Base-by-base conservation (phyloP, 2,797 vertebrate species). In the Melanotaenia nigrans region DNA sequence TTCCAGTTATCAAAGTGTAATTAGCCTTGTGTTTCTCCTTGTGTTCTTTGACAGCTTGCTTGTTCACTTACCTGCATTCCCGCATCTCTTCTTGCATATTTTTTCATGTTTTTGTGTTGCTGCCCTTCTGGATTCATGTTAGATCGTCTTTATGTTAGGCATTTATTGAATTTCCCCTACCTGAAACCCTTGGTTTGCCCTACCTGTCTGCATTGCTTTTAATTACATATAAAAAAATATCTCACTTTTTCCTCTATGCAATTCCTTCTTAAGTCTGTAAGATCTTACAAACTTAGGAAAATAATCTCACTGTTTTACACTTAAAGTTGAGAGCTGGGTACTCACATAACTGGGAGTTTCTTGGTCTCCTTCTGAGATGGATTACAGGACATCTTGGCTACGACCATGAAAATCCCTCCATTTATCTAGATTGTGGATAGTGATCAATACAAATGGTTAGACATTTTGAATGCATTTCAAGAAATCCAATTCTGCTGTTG, bases 311-410 rank as follows among this genome's bases (percentile, higher is more conserved):
- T 25, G 25, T 25, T 25, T 28, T 2, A 25, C 25, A 54, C 13
- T 22, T 33, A 56, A 2, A 40, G 16, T 42, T 56, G 53, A 3
- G n/a, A 54, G 10, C 32, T 5, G 6, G 42, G 28, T 79, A 97
- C 98, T 97, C 91, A 99, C 98, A 98, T 95, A 85, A 96, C 93
- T 0, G 96, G 95, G 61, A 96, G 95, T 91, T 96, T 99, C 95
- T 98, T 99, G 56, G 96, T 95, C 85, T 99, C 97, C 88, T 98
- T 98, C 92, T 98, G 97, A 72, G 96, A 96, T 6, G 95, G 88
- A 82, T 95, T 96, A 84, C 97, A 99, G 81, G 96, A 96, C 86
- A 96, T 96, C 89, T 96, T 97, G 84, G 97, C 95, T 61, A 98
- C 96, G 65, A 96, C 95, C 89, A 96, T 95, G 93, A 97, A 97